Evolutionary conservation across 2,797 vertebrate species (phyloP).

Genomic region (Nyctibius grandis): DNA sequence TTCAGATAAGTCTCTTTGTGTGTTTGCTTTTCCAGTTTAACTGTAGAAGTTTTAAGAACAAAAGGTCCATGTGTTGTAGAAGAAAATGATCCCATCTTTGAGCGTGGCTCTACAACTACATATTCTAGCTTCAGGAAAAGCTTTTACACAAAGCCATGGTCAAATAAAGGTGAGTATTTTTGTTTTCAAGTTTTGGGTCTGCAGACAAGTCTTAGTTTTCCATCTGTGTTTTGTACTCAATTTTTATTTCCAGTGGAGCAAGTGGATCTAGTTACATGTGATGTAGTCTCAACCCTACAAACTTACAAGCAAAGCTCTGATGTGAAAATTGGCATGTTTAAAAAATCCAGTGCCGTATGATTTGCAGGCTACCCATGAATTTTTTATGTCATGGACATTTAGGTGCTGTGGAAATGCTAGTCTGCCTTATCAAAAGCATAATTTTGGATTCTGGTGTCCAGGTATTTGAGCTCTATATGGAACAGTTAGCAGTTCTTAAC

Average conservation of each 20-base stretch:
- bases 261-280: not conserved
- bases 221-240: not conserved
- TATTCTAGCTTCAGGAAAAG: conserved; percentile 95
- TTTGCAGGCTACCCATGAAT: not conserved
- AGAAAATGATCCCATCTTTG: conserved; percentile 93
- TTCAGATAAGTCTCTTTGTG: not conserved
- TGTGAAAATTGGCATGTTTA: not conserved
- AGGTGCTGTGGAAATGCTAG: not conserved
- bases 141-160: conserved; percentile 90
- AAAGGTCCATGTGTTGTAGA: conserved; percentile 87
- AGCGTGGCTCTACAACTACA: conserved; percentile 93
- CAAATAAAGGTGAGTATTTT: conserved; percentile 82
- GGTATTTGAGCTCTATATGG: not conserved
- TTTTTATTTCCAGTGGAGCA: not conserved
- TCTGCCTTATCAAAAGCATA: not conserved
- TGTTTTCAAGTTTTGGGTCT: not conserved
- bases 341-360: not conserved
- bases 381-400: not conserved
- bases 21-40: conserved; percentile 82
- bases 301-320: not conserved
- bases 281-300: not conserved
- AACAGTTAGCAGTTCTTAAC: not conserved
- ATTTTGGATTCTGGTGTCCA: not conserved
- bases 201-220: not conserved
- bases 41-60: conserved; percentile 89